Conservation (phyloP, 2,797 vertebrate genomes). For the Helicolenus hilgendorfi region DNA sequence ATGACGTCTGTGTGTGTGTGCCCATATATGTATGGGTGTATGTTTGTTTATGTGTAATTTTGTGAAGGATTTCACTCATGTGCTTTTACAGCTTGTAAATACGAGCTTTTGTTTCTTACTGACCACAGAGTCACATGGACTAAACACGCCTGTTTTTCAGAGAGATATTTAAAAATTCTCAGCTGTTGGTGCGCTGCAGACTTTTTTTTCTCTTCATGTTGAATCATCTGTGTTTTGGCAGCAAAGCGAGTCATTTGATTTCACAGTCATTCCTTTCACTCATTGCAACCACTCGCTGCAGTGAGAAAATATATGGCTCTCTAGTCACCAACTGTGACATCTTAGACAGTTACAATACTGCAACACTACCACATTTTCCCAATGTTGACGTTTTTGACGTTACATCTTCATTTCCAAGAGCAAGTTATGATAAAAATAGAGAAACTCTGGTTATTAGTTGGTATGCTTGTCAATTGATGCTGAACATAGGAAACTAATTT, state of each 20-base stretch:
- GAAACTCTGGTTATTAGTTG: neutral
- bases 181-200: slow-evolving; percentile 43
- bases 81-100: slow-evolving; percentile 43
- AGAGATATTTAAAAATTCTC: slow-evolving; percentile 54
- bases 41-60: neutral
- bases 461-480: neutral
- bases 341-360: slow-evolving; percentile 36
- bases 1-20: neutral
- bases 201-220: slow-evolving; percentile 36
- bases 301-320: slow-evolving; percentile 53
- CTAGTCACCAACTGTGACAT: slow-evolving; percentile 47
- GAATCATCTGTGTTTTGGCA: slow-evolving; percentile 77
- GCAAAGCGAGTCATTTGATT: slow-evolving; percentile 70
- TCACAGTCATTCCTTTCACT: slow-evolving; percentile 76
- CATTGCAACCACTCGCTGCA: slow-evolving; percentile 50
- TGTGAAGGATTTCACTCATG: neutral
- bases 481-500: neutral
- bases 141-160: slow-evolving; percentile 7
- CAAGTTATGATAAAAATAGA: neutral
- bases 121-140: slow-evolving; percentile 33
- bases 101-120: neutral
- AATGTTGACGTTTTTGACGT: neutral
- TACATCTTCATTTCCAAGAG: neutral
- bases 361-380: neutral
- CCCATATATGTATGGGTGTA: neutral